phyloP scores from a whole-genome alignment of 1,140 invertebrate species.

The Drosophila santomea region DNA sequence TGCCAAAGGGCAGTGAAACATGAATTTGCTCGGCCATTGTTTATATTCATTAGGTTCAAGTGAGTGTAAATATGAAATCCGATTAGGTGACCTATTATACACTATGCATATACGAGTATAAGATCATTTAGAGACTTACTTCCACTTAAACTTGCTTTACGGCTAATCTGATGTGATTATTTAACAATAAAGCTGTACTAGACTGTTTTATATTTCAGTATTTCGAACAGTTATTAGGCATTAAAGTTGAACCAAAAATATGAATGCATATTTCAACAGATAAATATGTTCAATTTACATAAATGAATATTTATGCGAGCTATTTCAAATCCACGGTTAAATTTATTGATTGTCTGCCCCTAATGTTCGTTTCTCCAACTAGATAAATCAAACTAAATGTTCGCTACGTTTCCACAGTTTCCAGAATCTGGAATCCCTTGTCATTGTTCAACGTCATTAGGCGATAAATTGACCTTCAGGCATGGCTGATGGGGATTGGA shows the following conservation, averaged over 20 bases:
- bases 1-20: not conserved
- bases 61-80: not conserved
- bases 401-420: conserved; percentile 41
- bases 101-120: not conserved
- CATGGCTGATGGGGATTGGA: conserved; percentile 25
- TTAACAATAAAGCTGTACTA: no score
- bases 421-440: conserved; percentile 16
- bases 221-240: no score
- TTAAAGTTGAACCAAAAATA: not conserved
- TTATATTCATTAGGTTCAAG: conserved; percentile 1
- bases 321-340: not conserved
- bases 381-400: conserved; percentile 69
- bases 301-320: not conserved
- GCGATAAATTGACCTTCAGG: conserved; percentile 81
- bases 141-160: no score
- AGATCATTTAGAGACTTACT: no score
- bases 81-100: not conserved
- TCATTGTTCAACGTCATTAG: conserved; percentile 76
- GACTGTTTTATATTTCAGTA: no score
- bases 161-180: no score
- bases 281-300: conserved; percentile 1
- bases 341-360: conserved; percentile 13
- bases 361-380: conserved; percentile 6
- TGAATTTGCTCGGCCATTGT: not conserved
- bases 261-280: not conserved